Base-by-base conservation (phyloP, 1,140 invertebrate species). In the Conopomorpha cramerella region DNA sequence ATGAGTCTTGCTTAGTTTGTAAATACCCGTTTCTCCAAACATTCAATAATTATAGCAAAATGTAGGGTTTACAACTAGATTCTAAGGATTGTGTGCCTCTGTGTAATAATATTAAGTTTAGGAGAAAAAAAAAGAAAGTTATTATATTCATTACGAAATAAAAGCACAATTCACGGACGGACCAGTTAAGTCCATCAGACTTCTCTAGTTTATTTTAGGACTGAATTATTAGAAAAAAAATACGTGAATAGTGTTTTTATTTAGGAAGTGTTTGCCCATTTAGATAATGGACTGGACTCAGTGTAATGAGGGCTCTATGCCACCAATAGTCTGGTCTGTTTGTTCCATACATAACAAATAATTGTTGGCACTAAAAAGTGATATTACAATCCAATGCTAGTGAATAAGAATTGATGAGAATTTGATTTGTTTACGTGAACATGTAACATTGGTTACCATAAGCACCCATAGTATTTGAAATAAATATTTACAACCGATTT, bases 381-480 rank as follows among this genome's bases (percentile, higher is more conserved):
- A 68, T 68, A 65, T 60, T 64, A 55, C 42, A 48, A 36, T 53
- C 58, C 56, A 60, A 46, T 51, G 50, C 49, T 45, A 43, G 46
- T 17, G 41, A 50, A 55, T 52, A 47, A 53, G 60, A 60, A 57
- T 61, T 55, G 61, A 15, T 55, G 58, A 45, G 49, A 59, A 57
- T 41, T 53, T 55, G 49, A 55, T 44, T 46, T 39, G 55, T 52
- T 51, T 48, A 51, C 40, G 49, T 55, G 48, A 52, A 61, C 49
- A 66, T 72, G 70, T 72, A 74, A 68, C 66, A 70, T 74, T 74
- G 70, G 70, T 74, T 74, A 74, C 70, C 70, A 70, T 72, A 72
- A 74, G 59, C 63, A 68, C 58, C 61, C 54, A 64, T 70, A 71
- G 58, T 72, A 72, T 66, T 71, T 67, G 61, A 74, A 74, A 74